Evolutionary conservation across 2,797 vertebrate genomes (phyloP).

Genomic region (Pteropus rufus): DNA sequence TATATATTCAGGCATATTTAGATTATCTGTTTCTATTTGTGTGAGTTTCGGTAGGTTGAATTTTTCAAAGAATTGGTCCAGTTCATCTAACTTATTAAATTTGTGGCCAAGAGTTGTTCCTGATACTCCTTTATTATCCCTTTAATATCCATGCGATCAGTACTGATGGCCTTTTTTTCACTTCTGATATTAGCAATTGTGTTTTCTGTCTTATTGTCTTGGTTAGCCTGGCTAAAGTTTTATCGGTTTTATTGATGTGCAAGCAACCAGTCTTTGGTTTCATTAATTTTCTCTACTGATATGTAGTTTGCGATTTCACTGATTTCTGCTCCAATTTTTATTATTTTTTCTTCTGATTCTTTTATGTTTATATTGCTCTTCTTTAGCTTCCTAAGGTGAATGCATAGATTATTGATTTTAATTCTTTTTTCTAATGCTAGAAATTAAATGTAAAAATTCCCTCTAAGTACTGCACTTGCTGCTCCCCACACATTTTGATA

Average conservation of each 20-base stretch:
- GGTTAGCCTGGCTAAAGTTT: not conserved
- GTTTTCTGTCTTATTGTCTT: not conserved
- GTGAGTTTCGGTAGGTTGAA: not conserved
- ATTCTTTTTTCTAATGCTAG: not conserved
- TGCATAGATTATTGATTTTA: slow-evolving; percentile 13
- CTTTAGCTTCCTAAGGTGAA: not conserved
- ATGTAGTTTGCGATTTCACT: slow-evolving; percentile 12
- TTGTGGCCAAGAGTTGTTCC: not conserved
- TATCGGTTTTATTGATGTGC: not conserved
- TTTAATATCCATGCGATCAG: not conserved
- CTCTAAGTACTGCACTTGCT: not conserved
- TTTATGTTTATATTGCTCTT: not conserved
- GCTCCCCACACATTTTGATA: not conserved
- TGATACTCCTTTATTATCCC: not conserved
- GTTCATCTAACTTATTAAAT: slow-evolving; percentile 22
- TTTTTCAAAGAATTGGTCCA: slow-evolving; percentile 21
- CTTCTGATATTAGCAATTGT: not conserved
- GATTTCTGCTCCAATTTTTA: slow-evolving; percentile 18
- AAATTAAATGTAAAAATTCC: not conserved
- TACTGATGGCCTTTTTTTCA: not conserved
- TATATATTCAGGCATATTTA: not conserved
- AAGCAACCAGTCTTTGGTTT: not conserved
- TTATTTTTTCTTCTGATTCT: slow-evolving; percentile 21
- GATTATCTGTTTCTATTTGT: not conserved
- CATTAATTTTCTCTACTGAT: slow-evolving; percentile 16